These are phyloP conservation scores for Crocuta crocuta DNA, from an alignment of 2,113 vertebrate genomes.

Conservation along the genomic window DNA sequence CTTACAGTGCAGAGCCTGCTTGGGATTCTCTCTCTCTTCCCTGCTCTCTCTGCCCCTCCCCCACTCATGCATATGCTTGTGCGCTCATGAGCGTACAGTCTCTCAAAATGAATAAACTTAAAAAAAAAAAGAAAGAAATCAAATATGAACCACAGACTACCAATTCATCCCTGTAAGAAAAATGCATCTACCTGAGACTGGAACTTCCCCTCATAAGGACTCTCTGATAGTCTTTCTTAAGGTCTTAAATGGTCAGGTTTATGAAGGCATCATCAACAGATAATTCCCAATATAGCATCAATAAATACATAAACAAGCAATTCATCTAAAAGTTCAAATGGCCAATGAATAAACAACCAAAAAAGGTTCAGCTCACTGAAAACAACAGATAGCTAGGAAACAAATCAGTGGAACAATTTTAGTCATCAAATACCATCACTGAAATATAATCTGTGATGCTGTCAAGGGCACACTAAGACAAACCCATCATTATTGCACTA, in stretches of 20 bases:
- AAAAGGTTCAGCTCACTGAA: background rate
- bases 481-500: background rate
- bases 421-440: background rate
- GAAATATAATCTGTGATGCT: background rate
- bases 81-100: no score
- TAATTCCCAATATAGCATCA: background rate
- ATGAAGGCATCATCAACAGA: background rate
- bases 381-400: background rate
- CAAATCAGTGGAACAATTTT: background rate
- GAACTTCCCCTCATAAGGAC: background rate
- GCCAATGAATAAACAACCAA: background rate
- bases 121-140: background rate
- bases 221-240: background rate
- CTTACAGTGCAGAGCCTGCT: no score
- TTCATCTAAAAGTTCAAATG: background rate
- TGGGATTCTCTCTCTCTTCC: no score
- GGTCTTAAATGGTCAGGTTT: background rate
- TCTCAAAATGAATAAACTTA: no score
- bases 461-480: background rate
- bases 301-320: background rate
- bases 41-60: no score
- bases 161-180: background rate
- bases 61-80: no score
- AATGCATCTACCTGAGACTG: background rate
- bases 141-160: background rate